phyloP scores from a whole-genome alignment of 1,140 invertebrate species.

The Formica exsecta region DNA sequence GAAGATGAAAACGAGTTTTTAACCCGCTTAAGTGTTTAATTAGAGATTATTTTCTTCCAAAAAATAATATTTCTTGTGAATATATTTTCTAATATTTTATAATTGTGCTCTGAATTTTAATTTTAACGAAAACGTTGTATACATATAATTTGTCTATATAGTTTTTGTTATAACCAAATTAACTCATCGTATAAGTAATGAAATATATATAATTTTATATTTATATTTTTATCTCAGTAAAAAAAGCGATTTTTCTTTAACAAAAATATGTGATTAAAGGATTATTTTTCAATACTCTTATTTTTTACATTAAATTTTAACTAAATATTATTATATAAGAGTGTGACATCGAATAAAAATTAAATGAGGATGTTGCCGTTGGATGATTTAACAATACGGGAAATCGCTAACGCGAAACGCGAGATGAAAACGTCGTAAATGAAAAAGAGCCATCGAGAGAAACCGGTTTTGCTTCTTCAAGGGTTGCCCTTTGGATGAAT shows the following conservation, averaged over 20 bases:
- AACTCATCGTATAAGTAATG: neutral
- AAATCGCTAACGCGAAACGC: slow-evolving; percentile 36
- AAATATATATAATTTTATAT: slow-evolving; percentile 1
- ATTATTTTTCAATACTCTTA: neutral
- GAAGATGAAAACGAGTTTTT: neutral
- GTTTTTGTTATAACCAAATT: neutral
- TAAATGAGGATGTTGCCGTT: neutral
- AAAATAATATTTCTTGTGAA: neutral
- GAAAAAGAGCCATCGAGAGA: slow-evolving; percentile 69
- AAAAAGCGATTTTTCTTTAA: neutral
- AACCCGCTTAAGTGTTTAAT: neutral
- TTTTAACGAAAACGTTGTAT: neutral
- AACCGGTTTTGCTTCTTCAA: slow-evolving; percentile 69
- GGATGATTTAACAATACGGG: slow-evolving; percentile 43
- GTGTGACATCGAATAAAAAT: neutral
- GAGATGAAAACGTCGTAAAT: slow-evolving; percentile 41
- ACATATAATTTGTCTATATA: neutral
- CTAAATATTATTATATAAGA: neutral
- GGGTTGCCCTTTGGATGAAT: slow-evolving; percentile 75
- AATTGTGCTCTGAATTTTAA: neutral
- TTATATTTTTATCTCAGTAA: neutral
- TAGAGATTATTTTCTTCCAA: neutral
- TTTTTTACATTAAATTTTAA: neutral
- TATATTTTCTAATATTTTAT: neutral
- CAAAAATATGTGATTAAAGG: neutral